These are phyloP conservation scores for Andrena camellia DNA, from an alignment of 2,888 invertebrate species.

Conservation along the genomic window DNA sequence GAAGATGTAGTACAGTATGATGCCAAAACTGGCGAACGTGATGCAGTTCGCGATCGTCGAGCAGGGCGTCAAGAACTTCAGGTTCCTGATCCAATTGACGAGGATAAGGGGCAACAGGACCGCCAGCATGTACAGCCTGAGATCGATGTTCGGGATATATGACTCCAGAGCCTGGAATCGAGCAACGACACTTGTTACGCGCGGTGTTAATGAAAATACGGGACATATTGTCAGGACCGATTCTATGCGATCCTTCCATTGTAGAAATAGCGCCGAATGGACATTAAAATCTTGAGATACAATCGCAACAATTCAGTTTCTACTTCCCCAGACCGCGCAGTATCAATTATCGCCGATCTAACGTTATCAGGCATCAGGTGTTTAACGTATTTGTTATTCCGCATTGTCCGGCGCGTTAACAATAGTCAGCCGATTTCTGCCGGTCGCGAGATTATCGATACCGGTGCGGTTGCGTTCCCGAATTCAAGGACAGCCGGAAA, in stretches of 20 bases:
- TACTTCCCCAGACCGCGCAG: not conserved
- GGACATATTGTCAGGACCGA: not conserved
- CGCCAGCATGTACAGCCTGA: constrained; percentile 89
- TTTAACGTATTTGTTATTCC: not conserved
- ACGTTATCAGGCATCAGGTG: not conserved
- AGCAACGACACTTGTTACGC: not conserved
- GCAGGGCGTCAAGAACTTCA: constrained; percentile 95
- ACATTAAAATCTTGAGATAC: not conserved
- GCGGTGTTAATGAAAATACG: not conserved
- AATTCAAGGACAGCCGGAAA: constrained; percentile 70
- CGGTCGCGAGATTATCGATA: constrained; percentile 29
- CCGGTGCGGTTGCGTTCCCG: constrained; percentile 1
- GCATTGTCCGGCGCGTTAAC: not conserved
- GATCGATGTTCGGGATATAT: constrained; percentile 83
- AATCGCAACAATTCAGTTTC: constrained; percentile 4
- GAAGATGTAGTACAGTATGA: constrained; percentile 95
- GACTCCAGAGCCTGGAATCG: constrained; percentile 85
- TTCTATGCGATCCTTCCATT: not conserved
- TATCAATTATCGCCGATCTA: not conserved
- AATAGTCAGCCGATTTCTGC: not conserved
- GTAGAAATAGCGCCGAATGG: too few relatives aligned
- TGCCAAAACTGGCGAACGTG: constrained; percentile 93
- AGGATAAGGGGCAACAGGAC: constrained; percentile 89
- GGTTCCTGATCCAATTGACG: constrained; percentile 93
- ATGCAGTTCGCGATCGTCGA: constrained; percentile 95